A percentile compares a stretch with the other conserved stretches of the same genome.
These are phyloP conservation scores for Nanger granti DNA, from an alignment of 2,113 vertebrate species.

Conservation along the genomic window DNA sequence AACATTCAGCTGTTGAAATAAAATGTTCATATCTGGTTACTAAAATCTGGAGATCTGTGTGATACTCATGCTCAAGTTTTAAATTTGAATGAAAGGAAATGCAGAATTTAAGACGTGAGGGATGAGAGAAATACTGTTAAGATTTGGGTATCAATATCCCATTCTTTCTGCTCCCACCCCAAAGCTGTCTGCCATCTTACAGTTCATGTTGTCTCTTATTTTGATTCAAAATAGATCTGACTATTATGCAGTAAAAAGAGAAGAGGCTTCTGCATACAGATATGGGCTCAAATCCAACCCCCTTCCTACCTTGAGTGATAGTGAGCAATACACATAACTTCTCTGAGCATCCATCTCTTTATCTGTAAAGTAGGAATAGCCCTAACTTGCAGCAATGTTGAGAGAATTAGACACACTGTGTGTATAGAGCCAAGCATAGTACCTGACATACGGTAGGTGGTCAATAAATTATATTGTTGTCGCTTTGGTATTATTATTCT, in stretches of 20 bases:
- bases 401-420: not conserved
- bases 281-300: not conserved
- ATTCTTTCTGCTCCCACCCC: not conserved
- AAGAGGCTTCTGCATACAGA: not conserved
- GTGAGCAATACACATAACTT: not conserved
- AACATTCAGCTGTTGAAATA: not conserved
- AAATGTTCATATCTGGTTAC: not conserved
- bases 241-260: not conserved
- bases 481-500: not conserved
- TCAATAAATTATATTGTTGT: not conserved
- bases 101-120: not conserved
- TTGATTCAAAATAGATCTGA: not conserved
- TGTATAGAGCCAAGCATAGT: not conserved
- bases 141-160: not conserved
- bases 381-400: not conserved
- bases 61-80: not conserved
- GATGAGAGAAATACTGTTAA: not conserved
- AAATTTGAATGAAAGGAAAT: not conserved
- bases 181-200: not conserved
- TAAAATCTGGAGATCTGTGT: not conserved
- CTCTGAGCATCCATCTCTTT: not conserved
- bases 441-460: not conserved
- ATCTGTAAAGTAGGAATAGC: not conserved
- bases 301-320: not conserved
- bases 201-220: not conserved